phyloP scores from a whole-genome alignment of 2,888 invertebrate genomes.

The Metopia argyrocephala region DNA sequence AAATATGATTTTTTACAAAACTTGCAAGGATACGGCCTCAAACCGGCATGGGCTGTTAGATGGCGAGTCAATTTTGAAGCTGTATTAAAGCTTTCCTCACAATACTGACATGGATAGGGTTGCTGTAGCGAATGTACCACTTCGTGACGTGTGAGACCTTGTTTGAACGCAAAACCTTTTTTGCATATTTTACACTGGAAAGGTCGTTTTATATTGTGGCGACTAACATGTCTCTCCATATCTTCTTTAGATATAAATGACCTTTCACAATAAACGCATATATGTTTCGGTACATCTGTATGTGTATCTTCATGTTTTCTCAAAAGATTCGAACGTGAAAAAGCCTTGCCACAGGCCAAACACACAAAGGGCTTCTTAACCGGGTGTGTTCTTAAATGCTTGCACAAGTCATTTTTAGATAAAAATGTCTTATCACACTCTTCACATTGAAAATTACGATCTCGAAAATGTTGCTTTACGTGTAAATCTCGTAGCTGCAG shows the following conservation, averaged over 20 bases:
- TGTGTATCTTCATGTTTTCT: conserved; percentile 85
- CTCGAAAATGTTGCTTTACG: conserved; percentile 82
- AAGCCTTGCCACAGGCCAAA: conserved; percentile 83
- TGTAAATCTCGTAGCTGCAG: conserved; percentile 85
- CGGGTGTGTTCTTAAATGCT: conserved; percentile 82
- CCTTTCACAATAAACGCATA: conserved; percentile 84
- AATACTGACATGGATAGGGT: conserved; percentile 83
- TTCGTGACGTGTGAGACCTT: conserved; percentile 83
- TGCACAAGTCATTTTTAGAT: conserved; percentile 84
- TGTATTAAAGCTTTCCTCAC: conserved; percentile 83
- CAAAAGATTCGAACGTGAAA: conserved; percentile 82
- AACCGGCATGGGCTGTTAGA: conserved; percentile 85
- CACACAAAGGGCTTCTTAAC: conserved; percentile 82
- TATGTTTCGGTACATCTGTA: conserved; percentile 80
- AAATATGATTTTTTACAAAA: conserved; percentile 86
- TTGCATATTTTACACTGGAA: conserved; percentile 83
- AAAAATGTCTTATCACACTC: conserved; percentile 83
- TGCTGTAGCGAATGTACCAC: conserved; percentile 81
- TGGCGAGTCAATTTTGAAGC: conserved; percentile 85
- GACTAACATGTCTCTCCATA: conserved; percentile 82
- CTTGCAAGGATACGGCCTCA: conserved; percentile 87
- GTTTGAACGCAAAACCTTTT: conserved; percentile 81
- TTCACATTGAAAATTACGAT: conserved; percentile 82
- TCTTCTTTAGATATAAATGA: conserved; percentile 84
- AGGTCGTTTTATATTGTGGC: conserved; percentile 81